Conservation (phyloP, 2,888 invertebrate genomes). For the Baronia brevicornis region DNA sequence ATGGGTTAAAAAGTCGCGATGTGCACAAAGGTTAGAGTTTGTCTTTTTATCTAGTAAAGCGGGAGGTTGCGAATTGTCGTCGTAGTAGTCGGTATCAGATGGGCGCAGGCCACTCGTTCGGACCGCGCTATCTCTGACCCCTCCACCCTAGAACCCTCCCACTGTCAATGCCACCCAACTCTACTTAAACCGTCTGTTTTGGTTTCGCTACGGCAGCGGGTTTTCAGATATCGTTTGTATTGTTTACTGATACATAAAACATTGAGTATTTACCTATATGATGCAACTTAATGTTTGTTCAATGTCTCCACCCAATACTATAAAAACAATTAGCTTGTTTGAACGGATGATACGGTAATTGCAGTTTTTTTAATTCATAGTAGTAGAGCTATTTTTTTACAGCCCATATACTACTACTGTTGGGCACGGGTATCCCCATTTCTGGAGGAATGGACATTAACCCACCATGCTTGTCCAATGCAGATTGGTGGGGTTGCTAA, state of each 20-base stretch:
- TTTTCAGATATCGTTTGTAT: constrained; percentile 21
- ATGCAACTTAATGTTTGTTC: too few relatives aligned
- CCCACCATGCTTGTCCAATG: too few relatives aligned
- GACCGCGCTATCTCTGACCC: constrained; percentile 24
- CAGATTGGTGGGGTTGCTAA: too few relatives aligned
- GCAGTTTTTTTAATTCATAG: too few relatives aligned
- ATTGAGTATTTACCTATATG: too few relatives aligned
- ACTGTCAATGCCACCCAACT: constrained; percentile 22
- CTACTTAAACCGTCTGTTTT: constrained; percentile 29
- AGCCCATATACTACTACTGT: too few relatives aligned
- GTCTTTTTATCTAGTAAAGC: constrained; percentile 23
- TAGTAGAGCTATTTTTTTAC: too few relatives aligned
- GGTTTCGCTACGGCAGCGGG: constrained; percentile 31
- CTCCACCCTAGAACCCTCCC: constrained; percentile 21
- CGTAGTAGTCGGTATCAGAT: constrained; percentile 57
- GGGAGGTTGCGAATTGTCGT: constrained; percentile 60
- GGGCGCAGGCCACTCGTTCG: constrained; percentile 32
- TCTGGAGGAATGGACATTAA: too few relatives aligned
- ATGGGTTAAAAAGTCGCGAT: neutral
- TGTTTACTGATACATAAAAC: constrained; percentile 14
- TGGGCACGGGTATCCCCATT: too few relatives aligned
- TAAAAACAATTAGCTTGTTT: too few relatives aligned
- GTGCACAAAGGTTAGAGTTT: constrained; percentile 1
- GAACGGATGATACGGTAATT: too few relatives aligned
- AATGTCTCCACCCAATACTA: too few relatives aligned